Percentiles rank a stretch among this genome's conserved stretches.
Conservation (phyloP, 2,888 invertebrate species). For the Metalampra italica region DNA sequence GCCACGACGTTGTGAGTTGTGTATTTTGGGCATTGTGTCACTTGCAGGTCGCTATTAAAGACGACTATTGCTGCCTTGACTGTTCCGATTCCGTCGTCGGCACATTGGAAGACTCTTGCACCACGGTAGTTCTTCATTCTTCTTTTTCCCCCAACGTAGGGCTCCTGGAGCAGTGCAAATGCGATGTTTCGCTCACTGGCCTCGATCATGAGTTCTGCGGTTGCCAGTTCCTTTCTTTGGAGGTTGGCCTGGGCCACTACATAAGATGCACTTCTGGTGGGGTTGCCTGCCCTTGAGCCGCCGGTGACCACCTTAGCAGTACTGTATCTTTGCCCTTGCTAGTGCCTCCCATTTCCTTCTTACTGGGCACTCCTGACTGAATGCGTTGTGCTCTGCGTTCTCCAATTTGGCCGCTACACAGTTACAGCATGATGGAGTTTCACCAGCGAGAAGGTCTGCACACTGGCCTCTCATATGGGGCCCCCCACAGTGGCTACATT, state of each 20-base stretch:
- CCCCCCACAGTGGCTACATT: constrained; percentile 10
- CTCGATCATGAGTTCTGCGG: not conserved
- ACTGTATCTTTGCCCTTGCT: not conserved
- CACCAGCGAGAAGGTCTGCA: not conserved
- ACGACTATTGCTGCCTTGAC: constrained; percentile 10
- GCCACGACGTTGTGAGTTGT: constrained; percentile 1
- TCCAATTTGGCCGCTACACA: constrained; percentile 5
- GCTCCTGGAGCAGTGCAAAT: not conserved
- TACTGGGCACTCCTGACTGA: constrained; percentile 6
- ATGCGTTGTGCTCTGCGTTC: constrained; percentile 8
- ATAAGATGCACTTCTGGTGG: not conserved
- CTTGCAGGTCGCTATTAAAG: constrained; percentile 1
- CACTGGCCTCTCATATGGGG: not conserved
- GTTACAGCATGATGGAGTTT: constrained; percentile 1
- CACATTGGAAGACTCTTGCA: not conserved
- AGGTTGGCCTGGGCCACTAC: not conserved
- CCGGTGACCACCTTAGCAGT: not conserved
- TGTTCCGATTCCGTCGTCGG: not conserved
- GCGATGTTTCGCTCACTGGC: not conserved
- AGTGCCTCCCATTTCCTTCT: not conserved
- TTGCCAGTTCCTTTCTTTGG: not conserved
- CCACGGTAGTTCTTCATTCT: not conserved
- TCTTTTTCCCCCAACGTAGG: not conserved
- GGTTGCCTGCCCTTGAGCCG: not conserved
- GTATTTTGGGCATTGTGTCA: not conserved